Evolutionary conservation across 2,797 vertebrate genomes (phyloP), one percentile per base, ranked within the genome.

Genomic region (Leptatherina wallacei): DNA sequence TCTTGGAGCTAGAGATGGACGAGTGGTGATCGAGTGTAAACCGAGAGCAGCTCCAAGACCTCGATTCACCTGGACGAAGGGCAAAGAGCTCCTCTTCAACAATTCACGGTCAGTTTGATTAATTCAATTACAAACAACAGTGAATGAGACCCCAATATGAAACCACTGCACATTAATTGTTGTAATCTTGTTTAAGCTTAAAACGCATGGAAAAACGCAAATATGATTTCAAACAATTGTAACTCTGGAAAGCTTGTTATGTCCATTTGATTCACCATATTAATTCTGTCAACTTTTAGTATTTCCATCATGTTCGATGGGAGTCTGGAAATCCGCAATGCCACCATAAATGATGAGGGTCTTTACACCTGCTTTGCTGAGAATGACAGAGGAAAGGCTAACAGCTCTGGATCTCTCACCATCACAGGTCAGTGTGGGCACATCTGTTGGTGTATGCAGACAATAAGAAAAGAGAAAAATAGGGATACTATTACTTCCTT

Each of bases 21-120:
- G 95, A 1, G 97, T 98, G 71, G 92, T 99, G 75, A 98, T 99
- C 14, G 98, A 98, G 80, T 99, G 98, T 82, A 98, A 96, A 78
- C 98, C 98, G 12, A 93, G 97, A 88, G 98, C 98, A 3, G 98
- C 98, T 68, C 98, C 98, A 0, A 96, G 95, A 80, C 96, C 98
- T 24, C 96, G 93, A 29, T 97, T 96, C 87, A 96, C 94, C 0
- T 99, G 98, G 98, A 99, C 93, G 32, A 98, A 97, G 89, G 98
- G 95, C 70, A 97, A 96, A 54, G 97, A 98, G 84, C 88, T 96
- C 70, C 96, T 99, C 44, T 95, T 85, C 69, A 99, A 99, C 88
- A 95, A 92, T 18, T 96, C 95, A 72, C 95, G 97, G 98, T 99
- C 65, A 69, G 73, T 18, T 4, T n/a, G 3, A 44, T 55, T n/a